phyloP scores from a whole-genome alignment of 2,888 invertebrate species.

The Nemotelus pantherinus region DNA sequence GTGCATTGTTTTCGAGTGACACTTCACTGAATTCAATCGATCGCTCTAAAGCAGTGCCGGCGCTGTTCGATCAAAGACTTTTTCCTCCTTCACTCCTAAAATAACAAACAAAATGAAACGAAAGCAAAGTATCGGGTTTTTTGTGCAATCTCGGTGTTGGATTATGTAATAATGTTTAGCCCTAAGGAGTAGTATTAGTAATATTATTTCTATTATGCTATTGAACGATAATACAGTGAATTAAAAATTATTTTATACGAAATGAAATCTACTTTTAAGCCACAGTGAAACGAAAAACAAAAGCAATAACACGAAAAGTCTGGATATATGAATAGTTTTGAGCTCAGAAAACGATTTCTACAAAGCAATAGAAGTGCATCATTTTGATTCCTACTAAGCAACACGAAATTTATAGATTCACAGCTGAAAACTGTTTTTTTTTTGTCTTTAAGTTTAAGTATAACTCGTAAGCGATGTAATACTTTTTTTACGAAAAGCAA shows the following conservation, averaged over 20 bases:
- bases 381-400: not conserved
- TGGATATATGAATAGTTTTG: conserved; percentile 3
- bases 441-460: not conserved
- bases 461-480: not conserved
- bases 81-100: conserved; percentile 27
- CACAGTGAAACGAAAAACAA: not conserved
- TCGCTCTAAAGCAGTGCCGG: conserved; percentile 28
- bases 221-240: conserved; percentile 32
- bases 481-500: not conserved
- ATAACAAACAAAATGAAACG: conserved; percentile 59
- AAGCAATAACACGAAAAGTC: not conserved
- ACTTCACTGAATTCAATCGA: conserved; percentile 14
- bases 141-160: conserved; percentile 86
- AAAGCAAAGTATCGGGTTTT: conserved; percentile 80
- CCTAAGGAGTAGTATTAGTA: conserved; percentile 45
- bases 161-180: conserved; percentile 51
- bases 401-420: not conserved
- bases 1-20: conserved; percentile 39
- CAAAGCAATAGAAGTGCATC: not conserved
- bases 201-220: conserved; percentile 43
- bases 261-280: conserved; percentile 24
- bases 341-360: not conserved
- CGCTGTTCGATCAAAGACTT: not conserved
- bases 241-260: conserved; percentile 23
- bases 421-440: not conserved